These are phyloP conservation scores for Pedetes capensis DNA, from an alignment of 2,113 vertebrate genomes.

Conservation along the genomic window DNA sequence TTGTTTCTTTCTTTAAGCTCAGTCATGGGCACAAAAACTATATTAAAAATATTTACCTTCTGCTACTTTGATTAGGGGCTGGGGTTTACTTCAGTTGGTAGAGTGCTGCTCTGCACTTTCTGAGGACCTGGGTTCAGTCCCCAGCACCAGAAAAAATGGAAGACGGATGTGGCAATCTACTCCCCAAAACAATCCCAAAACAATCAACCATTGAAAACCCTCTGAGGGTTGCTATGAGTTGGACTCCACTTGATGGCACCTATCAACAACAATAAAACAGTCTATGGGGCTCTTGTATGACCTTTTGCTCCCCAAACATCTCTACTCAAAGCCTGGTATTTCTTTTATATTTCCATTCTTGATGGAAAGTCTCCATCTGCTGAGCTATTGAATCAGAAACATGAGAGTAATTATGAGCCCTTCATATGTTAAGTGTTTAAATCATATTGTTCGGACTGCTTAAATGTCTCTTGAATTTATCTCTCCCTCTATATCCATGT, in stretches of 20 bases:
- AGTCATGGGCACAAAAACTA: background rate
- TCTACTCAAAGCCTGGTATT: background rate
- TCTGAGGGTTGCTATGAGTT: too few relatives aligned
- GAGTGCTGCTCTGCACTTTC: too few relatives aligned
- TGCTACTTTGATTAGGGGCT: background rate
- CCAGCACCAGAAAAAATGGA: too few relatives aligned
- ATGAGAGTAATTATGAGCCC: background rate
- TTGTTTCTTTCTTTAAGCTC: background rate
- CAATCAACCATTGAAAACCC: too few relatives aligned
- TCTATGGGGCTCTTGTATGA: background rate
- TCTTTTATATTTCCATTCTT: constrained; percentile 37
- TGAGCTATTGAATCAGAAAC: constrained; percentile 42
- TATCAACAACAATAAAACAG: too few relatives aligned
- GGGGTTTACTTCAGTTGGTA: too few relatives aligned
- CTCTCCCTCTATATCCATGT: background rate
- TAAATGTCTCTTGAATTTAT: constrained; percentile 21
- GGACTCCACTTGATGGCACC: too few relatives aligned
- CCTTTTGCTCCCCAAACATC: background rate
- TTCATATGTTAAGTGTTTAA: constrained; percentile 2
- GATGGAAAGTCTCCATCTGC: background rate
- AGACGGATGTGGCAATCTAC: too few relatives aligned
- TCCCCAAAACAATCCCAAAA: too few relatives aligned
- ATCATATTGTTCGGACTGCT: background rate
- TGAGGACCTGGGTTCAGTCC: too few relatives aligned
- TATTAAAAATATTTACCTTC: background rate